phyloP scores from a whole-genome alignment of 2,797 vertebrate genomes.

The Notolabrus celidotus region DNA sequence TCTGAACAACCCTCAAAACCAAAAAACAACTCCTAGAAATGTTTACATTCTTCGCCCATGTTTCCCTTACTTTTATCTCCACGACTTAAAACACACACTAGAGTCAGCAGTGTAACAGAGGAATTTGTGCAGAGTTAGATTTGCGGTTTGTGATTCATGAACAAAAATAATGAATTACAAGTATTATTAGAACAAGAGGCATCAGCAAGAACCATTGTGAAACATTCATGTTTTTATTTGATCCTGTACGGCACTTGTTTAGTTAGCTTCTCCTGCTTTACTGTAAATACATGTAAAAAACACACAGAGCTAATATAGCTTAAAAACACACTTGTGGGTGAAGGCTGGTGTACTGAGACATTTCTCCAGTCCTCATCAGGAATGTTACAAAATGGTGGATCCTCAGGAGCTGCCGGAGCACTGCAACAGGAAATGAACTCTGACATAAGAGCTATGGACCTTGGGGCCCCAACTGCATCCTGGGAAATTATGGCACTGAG shows the following conservation, averaged over 20 bases:
- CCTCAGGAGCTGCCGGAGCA: slow-evolving; percentile 68
- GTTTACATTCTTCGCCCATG: slow-evolving; percentile 77
- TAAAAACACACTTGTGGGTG: slow-evolving; percentile 1
- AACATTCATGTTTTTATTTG: slow-evolving; percentile 5
- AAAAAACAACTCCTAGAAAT: slow-evolving; percentile 65
- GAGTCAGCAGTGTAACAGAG: slow-evolving; percentile 41
- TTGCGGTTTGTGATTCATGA: slow-evolving; percentile 22
- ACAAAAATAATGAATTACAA: background rate
- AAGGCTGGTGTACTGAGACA: slow-evolving; percentile 26
- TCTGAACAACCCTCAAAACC: slow-evolving; percentile 44
- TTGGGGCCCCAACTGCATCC: slow-evolving; percentile 77
- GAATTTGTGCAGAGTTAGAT: slow-evolving; percentile 16
- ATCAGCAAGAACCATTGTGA: slow-evolving; percentile 17
- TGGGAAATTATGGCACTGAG: slow-evolving; percentile 80
- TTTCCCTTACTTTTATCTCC: slow-evolving; percentile 69
- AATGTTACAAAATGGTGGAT: slow-evolving; percentile 81
- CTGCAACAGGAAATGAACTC: slow-evolving; percentile 84
- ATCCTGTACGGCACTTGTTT: background rate
- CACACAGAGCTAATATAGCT: background rate
- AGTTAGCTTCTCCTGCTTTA: background rate
- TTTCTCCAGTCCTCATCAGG: slow-evolving; percentile 44
- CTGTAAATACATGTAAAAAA: background rate
- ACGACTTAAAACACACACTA: slow-evolving; percentile 35
- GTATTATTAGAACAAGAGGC: slow-evolving; percentile 40
- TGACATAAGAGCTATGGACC: slow-evolving; percentile 82